phyloP scores from a whole-genome alignment of 2,113 vertebrate genomes.

The Stigmatopora argus region DNA sequence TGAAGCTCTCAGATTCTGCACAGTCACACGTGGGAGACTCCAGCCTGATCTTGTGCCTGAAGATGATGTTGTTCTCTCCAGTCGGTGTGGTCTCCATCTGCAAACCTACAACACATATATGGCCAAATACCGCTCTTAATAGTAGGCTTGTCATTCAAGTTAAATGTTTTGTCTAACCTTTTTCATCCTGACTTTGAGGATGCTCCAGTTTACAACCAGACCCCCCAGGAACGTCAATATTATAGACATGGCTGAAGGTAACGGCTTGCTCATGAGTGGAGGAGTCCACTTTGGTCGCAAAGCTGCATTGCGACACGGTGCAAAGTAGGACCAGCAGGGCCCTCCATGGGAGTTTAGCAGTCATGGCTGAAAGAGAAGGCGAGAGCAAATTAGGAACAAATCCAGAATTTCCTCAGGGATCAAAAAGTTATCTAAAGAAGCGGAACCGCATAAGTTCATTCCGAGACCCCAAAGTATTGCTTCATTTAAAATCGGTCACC shows the following conservation, averaged over 20 bases:
- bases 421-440: background rate
- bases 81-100: conserved; percentile 47
- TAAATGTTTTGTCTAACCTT: conserved; percentile 33
- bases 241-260: conserved; percentile 83
- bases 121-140: background rate
- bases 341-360: conserved; percentile 36
- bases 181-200: conserved; percentile 53
- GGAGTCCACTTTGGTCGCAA: conserved; percentile 36
- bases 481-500: background rate
- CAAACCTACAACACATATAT: conserved; percentile 29
- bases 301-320: conserved; percentile 37
- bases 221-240: conserved; percentile 69
- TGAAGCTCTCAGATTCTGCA: conserved; percentile 66
- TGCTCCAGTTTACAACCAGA: conserved; percentile 71
- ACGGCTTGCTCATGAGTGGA: conserved; percentile 60
- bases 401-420: background rate
- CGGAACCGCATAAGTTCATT: background rate
- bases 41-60: conserved; percentile 80
- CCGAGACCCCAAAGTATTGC: background rate
- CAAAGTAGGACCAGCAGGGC: conserved; percentile 53
- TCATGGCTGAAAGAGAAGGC: conserved; percentile 55
- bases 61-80: conserved; percentile 79
- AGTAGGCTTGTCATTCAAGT: background rate
- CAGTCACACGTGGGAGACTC: conserved; percentile 72
- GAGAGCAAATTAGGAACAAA: conserved; percentile 1